Evolutionary conservation across 1,140 invertebrate genomes (phyloP), one percentile per base, ranked within the genome.

Genomic region (Pachypeltis micranthus): DNA sequence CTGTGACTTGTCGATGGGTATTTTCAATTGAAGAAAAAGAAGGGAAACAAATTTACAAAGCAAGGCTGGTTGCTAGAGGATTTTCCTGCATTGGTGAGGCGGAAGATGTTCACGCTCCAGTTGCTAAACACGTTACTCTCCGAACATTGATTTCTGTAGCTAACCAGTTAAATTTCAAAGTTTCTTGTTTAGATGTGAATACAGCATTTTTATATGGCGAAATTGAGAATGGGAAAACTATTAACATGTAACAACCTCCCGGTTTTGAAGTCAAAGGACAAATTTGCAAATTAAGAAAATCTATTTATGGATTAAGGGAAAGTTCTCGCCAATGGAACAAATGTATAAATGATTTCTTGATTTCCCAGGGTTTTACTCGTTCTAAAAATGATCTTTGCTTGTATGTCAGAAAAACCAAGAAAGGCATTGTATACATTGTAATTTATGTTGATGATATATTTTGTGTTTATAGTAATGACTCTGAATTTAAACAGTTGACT

Each of bases 191-290:
- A 63, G 74, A 72, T 64, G 66, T 76, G 16, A 70, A 69, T 51
- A 75, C 73, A 58, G 74, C 74, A 25, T 76, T 74, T 70, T 64
- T 75, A 3, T 67, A 76, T 65, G 73, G 71, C 27, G 66, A 72
- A 2, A 59, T 77, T 10, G 34, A n/a, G n/a, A 39, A 39, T 19
- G 65, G 73, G 27, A 69, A 73, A 68, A 68, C 73, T 7, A 66
- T 75, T 51, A 75, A 71, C 51, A 74, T 77, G 73, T 56, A 66
- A 26, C 67, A 69, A 66, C 74, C 72, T 62, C 71, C 71, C 65
- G 65, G 64, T 14, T 76, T 70, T 68, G 66, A 71, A 67, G 60
- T 51, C 7, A 51, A 65, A 63, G 58, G 63, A 31, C 57, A 69
- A 39, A 65, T 72, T 58, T 73, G 68, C 14, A 65, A 66, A 65